A percentile compares a stretch with the other conserved stretches of the same genome.
These are phyloP conservation scores for Eumeta japonica DNA, from an alignment of 1,140 invertebrate species.

Conservation along the genomic window DNA sequence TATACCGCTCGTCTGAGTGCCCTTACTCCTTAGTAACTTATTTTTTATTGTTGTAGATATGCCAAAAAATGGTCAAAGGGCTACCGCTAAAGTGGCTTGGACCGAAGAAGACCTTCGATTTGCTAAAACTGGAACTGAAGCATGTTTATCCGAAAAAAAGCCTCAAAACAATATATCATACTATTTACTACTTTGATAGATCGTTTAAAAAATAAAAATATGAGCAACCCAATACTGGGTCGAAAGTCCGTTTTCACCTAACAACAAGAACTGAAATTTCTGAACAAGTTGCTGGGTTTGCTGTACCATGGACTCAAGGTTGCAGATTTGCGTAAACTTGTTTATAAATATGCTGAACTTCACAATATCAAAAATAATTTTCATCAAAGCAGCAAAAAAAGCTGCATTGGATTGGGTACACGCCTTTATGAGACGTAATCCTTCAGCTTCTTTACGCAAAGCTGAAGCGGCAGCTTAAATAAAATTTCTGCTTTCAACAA, in stretches of 20 bases:
- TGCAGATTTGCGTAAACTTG: slow-evolving; percentile 17
- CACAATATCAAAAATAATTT: slow-evolving; percentile 22
- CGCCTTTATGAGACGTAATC: slow-evolving; percentile 22
- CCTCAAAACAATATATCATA: slow-evolving; percentile 14
- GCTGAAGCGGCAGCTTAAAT: slow-evolving; percentile 26
- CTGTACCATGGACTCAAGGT: slow-evolving; percentile 14
- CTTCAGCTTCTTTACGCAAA: slow-evolving; percentile 21
- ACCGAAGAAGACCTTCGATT: too few relatives aligned
- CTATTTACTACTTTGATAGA: slow-evolving; percentile 16
- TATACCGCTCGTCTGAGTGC: slow-evolving; percentile 8
- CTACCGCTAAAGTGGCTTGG: slow-evolving; percentile 17
- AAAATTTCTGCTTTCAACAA: slow-evolving; percentile 25
- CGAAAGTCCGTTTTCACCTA: slow-evolving; percentile 20
- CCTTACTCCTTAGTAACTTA: slow-evolving; percentile 11
- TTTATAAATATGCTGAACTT: slow-evolving; percentile 19
- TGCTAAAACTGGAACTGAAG: slow-evolving; percentile 15
- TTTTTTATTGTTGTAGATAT: slow-evolving; percentile 17
- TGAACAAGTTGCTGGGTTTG: slow-evolving; percentile 16
- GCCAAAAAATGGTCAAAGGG: slow-evolving; percentile 17
- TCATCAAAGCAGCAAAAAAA: slow-evolving; percentile 17
- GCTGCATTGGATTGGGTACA: slow-evolving; percentile 24
- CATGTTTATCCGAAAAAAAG: slow-evolving; percentile 13
- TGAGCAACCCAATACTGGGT: too few relatives aligned
- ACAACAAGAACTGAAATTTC: slow-evolving; percentile 24
- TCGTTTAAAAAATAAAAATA: slow-evolving; percentile 17